A percentile compares a stretch with the other conserved stretches of the same genome.
Conservation (phyloP, 1,140 invertebrate species). For the Aphelinus certus region DNA sequence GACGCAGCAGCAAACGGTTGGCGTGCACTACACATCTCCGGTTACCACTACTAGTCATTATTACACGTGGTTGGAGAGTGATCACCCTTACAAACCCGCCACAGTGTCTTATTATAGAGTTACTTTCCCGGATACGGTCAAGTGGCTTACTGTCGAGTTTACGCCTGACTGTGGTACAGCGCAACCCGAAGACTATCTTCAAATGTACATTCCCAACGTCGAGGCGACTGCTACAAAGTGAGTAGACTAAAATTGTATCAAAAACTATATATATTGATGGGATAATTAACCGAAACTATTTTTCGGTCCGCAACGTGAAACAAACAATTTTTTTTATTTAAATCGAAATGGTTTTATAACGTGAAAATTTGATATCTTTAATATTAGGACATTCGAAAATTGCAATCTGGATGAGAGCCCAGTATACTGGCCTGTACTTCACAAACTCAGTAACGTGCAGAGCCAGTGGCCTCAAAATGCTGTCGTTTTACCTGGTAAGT, state of each 20-base stretch:
- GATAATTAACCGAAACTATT: too few relatives aligned
- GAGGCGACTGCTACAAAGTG: slow-evolving; percentile 48
- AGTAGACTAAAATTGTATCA: slow-evolving; percentile 22
- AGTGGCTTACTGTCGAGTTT: slow-evolving; percentile 94
- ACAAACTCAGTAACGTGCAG: slow-evolving; percentile 72
- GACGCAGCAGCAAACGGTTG: background rate
- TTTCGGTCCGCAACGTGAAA: background rate
- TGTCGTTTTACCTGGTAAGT: slow-evolving; percentile 82
- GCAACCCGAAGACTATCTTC: slow-evolving; percentile 92
- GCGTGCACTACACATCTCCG: slow-evolving; percentile 37
- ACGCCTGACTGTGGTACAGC: slow-evolving; percentile 91
- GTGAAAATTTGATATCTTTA: slow-evolving; percentile 11
- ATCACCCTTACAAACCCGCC: slow-evolving; percentile 95
- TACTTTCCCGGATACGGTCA: slow-evolving; percentile 85
- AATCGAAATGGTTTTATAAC: slow-evolving; percentile 18
- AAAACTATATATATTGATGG: too few relatives aligned
- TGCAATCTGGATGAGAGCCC: slow-evolving; percentile 50
- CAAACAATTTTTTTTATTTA: background rate
- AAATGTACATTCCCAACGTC: slow-evolving; percentile 81
- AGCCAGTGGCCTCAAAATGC: slow-evolving; percentile 89
- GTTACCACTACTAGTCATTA: slow-evolving; percentile 79
- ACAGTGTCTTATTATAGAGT: slow-evolving; percentile 90
- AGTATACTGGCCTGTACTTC: slow-evolving; percentile 76
- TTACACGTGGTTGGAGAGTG: slow-evolving; percentile 93
- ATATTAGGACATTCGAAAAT: slow-evolving; percentile 36